Evolutionary conservation across 2,113 vertebrate species (phyloP).

Genomic region (Bostrychus sinensis): DNA sequence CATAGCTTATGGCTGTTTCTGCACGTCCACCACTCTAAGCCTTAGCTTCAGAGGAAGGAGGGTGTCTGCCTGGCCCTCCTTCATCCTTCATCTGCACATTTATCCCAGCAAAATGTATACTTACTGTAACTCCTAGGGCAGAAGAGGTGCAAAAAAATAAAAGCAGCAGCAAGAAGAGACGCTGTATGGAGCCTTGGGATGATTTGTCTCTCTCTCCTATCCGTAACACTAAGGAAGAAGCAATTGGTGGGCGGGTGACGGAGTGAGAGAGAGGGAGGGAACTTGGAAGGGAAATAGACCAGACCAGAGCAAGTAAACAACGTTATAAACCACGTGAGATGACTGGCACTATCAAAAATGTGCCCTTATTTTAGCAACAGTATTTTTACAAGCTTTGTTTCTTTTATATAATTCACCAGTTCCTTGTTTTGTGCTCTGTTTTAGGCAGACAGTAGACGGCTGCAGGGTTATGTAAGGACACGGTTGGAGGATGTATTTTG

Average conservation of each 20-base stretch:
- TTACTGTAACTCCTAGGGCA: constrained; percentile 56
- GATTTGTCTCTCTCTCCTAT: constrained; percentile 25
- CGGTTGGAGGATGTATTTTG: background rate
- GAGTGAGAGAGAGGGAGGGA: constrained; percentile 25
- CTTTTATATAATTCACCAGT: background rate
- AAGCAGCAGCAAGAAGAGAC: constrained; percentile 16
- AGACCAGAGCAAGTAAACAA: constrained; percentile 62
- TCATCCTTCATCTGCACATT: background rate
- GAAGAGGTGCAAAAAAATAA: constrained; percentile 10
- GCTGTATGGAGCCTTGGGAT: constrained; percentile 13
- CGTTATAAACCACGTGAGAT: constrained; percentile 42
- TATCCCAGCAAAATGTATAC: constrained; percentile 52
- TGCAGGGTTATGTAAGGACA: constrained; percentile 18
- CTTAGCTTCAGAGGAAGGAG: background rate
- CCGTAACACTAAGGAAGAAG: constrained; percentile 33
- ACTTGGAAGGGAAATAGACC: constrained; percentile 12
- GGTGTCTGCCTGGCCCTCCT: background rate
- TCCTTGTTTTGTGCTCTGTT: background rate
- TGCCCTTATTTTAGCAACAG: constrained; percentile 5
- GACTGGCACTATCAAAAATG: constrained; percentile 15
- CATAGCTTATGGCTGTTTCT: constrained; percentile 18
- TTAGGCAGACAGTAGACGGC: background rate
- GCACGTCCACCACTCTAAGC: constrained; percentile 46
- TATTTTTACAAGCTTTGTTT: background rate
- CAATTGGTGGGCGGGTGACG: constrained; percentile 40